Percentiles rank a stretch among this genome's conserved stretches.
phyloP scores from a whole-genome alignment of 2,797 vertebrate species.

The Apogon hyalosoma region DNA sequence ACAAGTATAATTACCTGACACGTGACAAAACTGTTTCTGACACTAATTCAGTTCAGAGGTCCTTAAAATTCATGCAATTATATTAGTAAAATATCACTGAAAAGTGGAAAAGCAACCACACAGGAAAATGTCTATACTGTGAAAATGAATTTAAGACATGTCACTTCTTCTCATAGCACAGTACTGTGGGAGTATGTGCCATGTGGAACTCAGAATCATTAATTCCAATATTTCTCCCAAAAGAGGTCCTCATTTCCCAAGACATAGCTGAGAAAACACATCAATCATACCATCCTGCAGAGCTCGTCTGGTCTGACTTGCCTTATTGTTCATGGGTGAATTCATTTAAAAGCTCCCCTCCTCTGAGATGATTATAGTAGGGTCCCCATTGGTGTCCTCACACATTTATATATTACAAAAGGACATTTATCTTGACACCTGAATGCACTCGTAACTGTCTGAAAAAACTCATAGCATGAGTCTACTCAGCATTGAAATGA shows the following conservation, averaged over 20 bases:
- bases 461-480: constrained; percentile 9
- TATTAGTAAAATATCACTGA: constrained; percentile 8
- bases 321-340: constrained; percentile 42
- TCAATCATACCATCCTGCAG: constrained; percentile 51
- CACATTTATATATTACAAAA: constrained; percentile 42
- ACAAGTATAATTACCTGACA: no score
- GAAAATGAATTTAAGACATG: constrained; percentile 22
- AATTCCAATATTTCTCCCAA: constrained; percentile 48
- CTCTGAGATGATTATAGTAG: constrained; percentile 44
- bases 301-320: constrained; percentile 31
- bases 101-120: constrained; percentile 29
- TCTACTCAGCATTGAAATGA: neutral
- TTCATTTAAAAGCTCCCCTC: constrained; percentile 49
- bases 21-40: no score
- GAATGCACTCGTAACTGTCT: constrained; percentile 53
- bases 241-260: constrained; percentile 51
- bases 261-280: constrained; percentile 39
- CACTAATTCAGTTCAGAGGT: no score
- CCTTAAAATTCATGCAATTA: no score
- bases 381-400: constrained; percentile 38
- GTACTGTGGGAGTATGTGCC: constrained; percentile 31
- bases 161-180: constrained; percentile 17
- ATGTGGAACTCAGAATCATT: constrained; percentile 28
- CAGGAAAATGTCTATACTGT: constrained; percentile 8
- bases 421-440: constrained; percentile 41